Evolutionary conservation across 1,140 invertebrate genomes (phyloP).

Genomic region (Trachymyrmex cornetzi): DNA sequence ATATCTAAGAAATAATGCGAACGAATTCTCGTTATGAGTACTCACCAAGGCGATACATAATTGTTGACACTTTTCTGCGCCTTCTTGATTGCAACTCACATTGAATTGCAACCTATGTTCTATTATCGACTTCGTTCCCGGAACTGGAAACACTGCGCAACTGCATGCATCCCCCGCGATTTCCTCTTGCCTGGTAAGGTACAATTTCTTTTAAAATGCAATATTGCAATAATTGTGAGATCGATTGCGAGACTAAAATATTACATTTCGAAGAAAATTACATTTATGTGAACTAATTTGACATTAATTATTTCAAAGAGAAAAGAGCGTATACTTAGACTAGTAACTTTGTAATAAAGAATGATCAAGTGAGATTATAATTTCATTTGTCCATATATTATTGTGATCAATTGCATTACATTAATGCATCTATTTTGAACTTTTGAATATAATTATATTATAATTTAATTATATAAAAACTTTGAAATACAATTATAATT

Average conservation of each 20-base stretch:
- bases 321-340: not conserved
- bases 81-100: constrained; percentile 68
- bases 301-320: constrained; percentile 10
- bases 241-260: constrained; percentile 22
- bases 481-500: not conserved
- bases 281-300: not conserved
- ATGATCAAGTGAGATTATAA: not conserved
- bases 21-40: not conserved
- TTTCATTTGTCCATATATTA: not conserved
- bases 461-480: no score
- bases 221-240: not conserved
- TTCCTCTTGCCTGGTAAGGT: constrained; percentile 38
- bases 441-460: not conserved
- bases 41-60: constrained; percentile 73
- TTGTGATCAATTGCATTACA: not conserved
- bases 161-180: constrained; percentile 61
- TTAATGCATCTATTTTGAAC: not conserved
- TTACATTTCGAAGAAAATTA: not conserved
- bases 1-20: not conserved
- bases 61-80: constrained; percentile 66
- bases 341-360: not conserved
- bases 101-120: constrained; percentile 70
- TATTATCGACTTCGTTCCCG: constrained; percentile 69
- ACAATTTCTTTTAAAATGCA: constrained; percentile 19
- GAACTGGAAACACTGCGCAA: constrained; percentile 68